Evolutionary conservation across 2,888 invertebrate species (phyloP).

Genomic region (Cerastis rubricosa): DNA sequence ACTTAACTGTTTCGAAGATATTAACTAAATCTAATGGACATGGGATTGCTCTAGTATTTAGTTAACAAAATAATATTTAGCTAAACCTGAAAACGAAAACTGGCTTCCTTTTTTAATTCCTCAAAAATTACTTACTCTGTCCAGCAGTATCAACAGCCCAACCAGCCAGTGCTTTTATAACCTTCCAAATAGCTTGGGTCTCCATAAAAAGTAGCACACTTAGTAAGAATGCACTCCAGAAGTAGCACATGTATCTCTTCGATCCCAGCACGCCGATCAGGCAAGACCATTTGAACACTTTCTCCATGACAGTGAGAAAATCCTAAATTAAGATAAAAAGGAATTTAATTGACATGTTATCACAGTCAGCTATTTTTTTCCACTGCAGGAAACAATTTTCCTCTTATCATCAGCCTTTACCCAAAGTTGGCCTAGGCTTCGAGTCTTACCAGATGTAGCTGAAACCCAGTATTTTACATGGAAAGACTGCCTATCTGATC

Average conservation of each 20-base stretch:
- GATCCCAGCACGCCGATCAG: slow-evolving; percentile 76
- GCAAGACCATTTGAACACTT: slow-evolving; percentile 73
- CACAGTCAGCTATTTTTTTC: neutral
- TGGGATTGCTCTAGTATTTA: neutral
- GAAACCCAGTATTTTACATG: neutral
- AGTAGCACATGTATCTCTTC: slow-evolving; percentile 67
- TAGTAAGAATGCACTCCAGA: slow-evolving; percentile 74
- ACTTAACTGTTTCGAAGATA: neutral
- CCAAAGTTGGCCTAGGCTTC: neutral
- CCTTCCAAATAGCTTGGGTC: slow-evolving; percentile 76
- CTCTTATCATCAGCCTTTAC: neutral
- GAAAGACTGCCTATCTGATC: neutral
- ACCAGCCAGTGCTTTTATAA: slow-evolving; percentile 79
- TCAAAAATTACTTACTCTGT: slow-evolving; percentile 73
- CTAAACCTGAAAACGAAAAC: too few species aligned
- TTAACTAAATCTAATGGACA: neutral
- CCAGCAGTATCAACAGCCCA: slow-evolving; percentile 77
- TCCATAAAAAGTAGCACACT: slow-evolving; percentile 69
- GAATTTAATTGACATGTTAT: neutral
- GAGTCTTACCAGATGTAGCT: neutral
- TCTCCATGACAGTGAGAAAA: slow-evolving; percentile 75
- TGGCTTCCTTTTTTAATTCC: neutral
- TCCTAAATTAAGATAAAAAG: slow-evolving; percentile 65
- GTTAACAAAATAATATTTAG: neutral
- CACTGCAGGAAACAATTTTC: neutral